phyloP scores from a whole-genome alignment of 2,888 invertebrate species.

The Drosophila meridiana region DNA sequence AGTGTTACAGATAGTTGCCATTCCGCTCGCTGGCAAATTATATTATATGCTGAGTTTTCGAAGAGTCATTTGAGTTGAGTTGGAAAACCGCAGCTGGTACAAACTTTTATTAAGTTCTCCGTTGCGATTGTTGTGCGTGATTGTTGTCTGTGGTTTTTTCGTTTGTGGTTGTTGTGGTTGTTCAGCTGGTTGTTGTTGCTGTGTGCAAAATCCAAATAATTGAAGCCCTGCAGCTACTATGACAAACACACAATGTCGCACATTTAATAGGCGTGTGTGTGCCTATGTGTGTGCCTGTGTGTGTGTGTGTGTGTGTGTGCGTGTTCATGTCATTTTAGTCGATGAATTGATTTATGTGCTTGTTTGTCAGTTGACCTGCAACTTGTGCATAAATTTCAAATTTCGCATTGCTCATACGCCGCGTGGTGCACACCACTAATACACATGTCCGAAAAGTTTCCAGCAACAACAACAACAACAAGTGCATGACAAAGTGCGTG shows the following conservation, averaged over 20 bases:
- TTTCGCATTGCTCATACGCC: constrained; percentile 46
- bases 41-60: constrained; percentile 5
- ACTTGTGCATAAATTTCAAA: constrained; percentile 74
- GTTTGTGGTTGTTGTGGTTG: constrained; percentile 2
- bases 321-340: constrained; percentile 40
- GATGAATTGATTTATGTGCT: constrained; percentile 76
- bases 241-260: constrained; percentile 18
- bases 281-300: not conserved
- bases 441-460: constrained; percentile 54
- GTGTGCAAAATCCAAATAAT: constrained; percentile 59
- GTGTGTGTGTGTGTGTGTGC: constrained; percentile 12
- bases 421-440: constrained; percentile 36
- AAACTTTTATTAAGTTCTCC: constrained; percentile 41
- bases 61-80: constrained; percentile 5
- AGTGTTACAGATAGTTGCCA: not conserved
- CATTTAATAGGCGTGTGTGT: not conserved
- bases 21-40: not conserved
- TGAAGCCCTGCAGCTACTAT: constrained; percentile 57
- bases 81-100: constrained; percentile 9
- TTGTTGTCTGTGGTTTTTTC: constrained; percentile 30
- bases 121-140: constrained; percentile 30
- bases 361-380: constrained; percentile 74
- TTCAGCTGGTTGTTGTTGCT: not conserved
- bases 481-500: not conserved
- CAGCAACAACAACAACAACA: constrained; percentile 2